These are phyloP conservation scores for Odontocerum albicorne DNA, from an alignment of 2,888 invertebrate genomes.

Conservation along the genomic window DNA sequence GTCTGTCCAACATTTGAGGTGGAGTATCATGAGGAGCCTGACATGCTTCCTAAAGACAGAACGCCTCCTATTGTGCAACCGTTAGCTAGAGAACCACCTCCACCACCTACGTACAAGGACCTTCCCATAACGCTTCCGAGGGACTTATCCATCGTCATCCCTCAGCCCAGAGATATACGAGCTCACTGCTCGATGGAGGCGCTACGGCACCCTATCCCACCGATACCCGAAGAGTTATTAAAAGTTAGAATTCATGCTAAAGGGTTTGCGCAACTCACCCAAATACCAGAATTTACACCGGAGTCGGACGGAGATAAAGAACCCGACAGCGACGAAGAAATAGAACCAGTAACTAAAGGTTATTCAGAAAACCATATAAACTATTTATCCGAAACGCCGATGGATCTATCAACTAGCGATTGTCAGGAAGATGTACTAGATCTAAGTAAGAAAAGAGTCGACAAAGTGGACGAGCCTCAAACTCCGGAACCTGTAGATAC, in stretches of 20 bases:
- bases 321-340: conserved; percentile 51
- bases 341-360: conserved; percentile 32
- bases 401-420: conserved; percentile 69
- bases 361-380: conserved; percentile 9
- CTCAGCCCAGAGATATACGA: conserved; percentile 39
- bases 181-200: conserved; percentile 39
- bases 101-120: conserved; percentile 33
- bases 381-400: conserved; percentile 48
- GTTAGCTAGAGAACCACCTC: conserved; percentile 47
- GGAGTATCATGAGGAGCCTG: conserved; percentile 49
- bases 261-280: conserved; percentile 63
- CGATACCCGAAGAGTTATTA: conserved; percentile 48
- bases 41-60: conserved; percentile 42
- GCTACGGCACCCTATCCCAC: conserved; percentile 41
- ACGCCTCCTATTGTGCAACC: conserved; percentile 53
- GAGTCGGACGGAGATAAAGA: conserved; percentile 47
- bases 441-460: conserved; percentile 74
- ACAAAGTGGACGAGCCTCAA: conserved; percentile 43
- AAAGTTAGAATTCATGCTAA: conserved; percentile 62
- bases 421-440: conserved; percentile 69
- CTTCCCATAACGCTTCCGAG: conserved; percentile 39
- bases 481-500: conserved; percentile 37
- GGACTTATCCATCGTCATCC: conserved; percentile 41
- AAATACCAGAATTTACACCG: conserved; percentile 54
- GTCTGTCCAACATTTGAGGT: conserved; percentile 58